Conservation (phyloP, 2,888 invertebrate species). For the Hirudinaria manillensis region DNA sequence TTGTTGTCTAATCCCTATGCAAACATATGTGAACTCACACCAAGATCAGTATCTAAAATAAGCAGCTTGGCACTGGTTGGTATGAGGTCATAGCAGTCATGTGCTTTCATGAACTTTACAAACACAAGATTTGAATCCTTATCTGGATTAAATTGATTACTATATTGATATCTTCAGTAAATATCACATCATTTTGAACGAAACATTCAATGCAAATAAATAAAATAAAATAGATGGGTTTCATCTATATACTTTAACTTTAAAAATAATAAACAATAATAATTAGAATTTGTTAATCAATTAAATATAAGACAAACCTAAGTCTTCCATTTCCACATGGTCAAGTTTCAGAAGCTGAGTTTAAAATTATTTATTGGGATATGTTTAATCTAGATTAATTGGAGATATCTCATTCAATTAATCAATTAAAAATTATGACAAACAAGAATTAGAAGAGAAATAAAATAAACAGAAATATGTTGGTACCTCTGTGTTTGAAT, state of each 20-base stretch:
- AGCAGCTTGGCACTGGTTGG: conserved; percentile 98
- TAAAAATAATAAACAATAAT: neutral
- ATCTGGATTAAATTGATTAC: conserved; percentile 22
- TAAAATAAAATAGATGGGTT: neutral
- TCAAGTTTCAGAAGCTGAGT: neutral
- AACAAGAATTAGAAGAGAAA: too few relatives aligned
- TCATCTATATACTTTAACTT: neutral
- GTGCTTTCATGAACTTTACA: conserved; percentile 98
- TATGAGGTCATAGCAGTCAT: conserved; percentile 98
- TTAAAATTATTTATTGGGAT: neutral
- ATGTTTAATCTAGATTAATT: too few relatives aligned
- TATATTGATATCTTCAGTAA: neutral
- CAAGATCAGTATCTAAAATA: conserved; percentile 94
- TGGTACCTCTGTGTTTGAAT: conserved; percentile 7
- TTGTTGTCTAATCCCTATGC: neutral
- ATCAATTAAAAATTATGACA: neutral
- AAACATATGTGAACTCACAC: conserved; percentile 53
- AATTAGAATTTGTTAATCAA: neutral
- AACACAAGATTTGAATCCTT: conserved; percentile 79
- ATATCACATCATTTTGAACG: neutral
- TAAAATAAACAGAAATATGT: neutral
- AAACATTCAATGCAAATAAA: neutral
- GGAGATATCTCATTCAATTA: too few relatives aligned
- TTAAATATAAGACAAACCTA: neutral
- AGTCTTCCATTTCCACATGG: conserved; percentile 12